phyloP scores from a whole-genome alignment of 2,888 invertebrate genomes.

The Trichogramma dendrolimi region DNA sequence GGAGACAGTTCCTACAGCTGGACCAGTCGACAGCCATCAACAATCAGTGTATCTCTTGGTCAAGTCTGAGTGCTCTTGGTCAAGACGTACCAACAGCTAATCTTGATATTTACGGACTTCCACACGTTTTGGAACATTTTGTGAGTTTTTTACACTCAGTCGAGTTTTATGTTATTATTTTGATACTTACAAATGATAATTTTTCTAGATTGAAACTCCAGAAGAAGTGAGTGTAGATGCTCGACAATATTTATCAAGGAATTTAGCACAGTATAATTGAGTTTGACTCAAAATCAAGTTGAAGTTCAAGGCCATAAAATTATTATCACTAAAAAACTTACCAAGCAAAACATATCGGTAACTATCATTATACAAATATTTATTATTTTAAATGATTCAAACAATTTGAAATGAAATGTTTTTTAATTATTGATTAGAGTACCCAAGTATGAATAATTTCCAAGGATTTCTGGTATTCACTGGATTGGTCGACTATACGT shows the following conservation, averaged over 20 bases:
- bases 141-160: no score
- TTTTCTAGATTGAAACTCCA: no score
- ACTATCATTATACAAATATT: conserved; percentile 24
- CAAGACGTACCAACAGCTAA: conserved; percentile 39
- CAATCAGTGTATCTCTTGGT: conserved; percentile 60
- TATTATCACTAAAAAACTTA: conserved; percentile 44
- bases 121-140: conserved; percentile 57
- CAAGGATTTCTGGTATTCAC: conserved; percentile 43
- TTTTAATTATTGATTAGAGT: conserved; percentile 44
- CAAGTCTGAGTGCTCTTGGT: conserved; percentile 48
- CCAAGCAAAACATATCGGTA: conserved; percentile 48
- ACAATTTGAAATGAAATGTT: conserved; percentile 1
- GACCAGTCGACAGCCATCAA: conserved; percentile 62
- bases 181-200: conserved; percentile 41
- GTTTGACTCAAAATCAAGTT: conserved; percentile 43
- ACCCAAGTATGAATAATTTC: conserved; percentile 43
- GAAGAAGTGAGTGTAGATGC: conserved; percentile 43
- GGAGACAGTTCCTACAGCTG: conserved; percentile 77
- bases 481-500: conserved; percentile 47
- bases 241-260: conserved; percentile 37
- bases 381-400: background rate
- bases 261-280: conserved; percentile 42
- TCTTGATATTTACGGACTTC: conserved; percentile 54
- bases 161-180: no score
- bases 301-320: conserved; percentile 47